These are phyloP conservation scores for Gryllus bimaculatus DNA, from an alignment of 1,140 invertebrate genomes.

Conservation along the genomic window DNA sequence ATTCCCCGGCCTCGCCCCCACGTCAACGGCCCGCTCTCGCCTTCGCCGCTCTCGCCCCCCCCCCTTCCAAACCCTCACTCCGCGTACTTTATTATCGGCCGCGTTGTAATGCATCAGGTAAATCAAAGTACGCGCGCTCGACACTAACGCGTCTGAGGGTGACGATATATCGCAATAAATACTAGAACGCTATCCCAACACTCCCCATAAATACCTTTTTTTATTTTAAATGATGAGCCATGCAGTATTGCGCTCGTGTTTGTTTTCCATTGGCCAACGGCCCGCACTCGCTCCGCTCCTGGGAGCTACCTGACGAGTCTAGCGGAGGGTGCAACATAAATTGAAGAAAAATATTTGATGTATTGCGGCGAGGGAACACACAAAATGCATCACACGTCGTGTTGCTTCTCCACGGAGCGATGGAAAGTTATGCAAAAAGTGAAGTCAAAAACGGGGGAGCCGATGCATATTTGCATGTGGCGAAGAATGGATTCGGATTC, in stretches of 20 bases:
- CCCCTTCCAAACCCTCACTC: neutral
- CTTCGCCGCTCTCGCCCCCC: too few species aligned
- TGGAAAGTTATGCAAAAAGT: neutral
- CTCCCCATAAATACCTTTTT: neutral
- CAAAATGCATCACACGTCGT: neutral
- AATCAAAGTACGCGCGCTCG: neutral
- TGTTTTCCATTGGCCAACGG: neutral
- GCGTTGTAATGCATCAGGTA: neutral
- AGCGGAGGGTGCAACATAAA: neutral
- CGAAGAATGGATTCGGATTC: neutral
- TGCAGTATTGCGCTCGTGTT: neutral
- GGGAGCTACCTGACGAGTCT: neutral
- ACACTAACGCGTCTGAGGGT: neutral
- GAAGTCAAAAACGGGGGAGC: neutral
- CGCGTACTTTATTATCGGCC: neutral
- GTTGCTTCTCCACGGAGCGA: neutral
- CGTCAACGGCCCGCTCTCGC: too few species aligned
- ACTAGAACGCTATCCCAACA: neutral
- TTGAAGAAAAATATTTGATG: neutral
- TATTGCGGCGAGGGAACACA: neutral
- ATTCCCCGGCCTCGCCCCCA: neutral
- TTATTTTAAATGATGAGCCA: neutral
- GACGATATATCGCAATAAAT: neutral
- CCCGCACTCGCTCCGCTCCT: too few species aligned
- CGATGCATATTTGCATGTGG: neutral